These are phyloP conservation scores for Urophycis tenuis DNA, from an alignment of 2,797 vertebrate genomes.

Conservation along the genomic window DNA sequence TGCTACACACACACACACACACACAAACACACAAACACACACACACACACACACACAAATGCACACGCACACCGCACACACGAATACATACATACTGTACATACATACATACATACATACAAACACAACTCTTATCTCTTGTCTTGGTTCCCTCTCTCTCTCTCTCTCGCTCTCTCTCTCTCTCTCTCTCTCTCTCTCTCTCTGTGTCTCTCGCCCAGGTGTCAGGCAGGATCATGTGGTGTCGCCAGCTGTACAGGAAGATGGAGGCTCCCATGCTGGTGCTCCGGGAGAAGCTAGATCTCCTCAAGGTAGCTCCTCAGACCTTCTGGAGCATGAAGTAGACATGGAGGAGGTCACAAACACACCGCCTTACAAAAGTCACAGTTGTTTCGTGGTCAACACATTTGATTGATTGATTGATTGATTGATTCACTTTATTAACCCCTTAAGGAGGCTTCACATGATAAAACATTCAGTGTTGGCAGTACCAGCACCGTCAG, in stretches of 20 bases:
- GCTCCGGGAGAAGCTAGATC: slow-evolving; percentile 69
- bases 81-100: too few species aligned
- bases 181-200: slow-evolving; percentile 16
- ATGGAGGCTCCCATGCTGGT: slow-evolving; percentile 75
- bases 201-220: slow-evolving; percentile 57
- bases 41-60: too few species aligned
- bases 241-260: slow-evolving; percentile 75
- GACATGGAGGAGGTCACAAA: neutral
- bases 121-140: too few species aligned
- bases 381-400: neutral
- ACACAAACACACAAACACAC: too few species aligned
- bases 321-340: neutral
- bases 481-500: too few species aligned
- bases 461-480: too few species aligned
- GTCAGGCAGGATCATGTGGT: slow-evolving; percentile 77
- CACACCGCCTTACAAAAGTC: neutral
- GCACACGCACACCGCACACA: too few species aligned
- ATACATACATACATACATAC: too few species aligned
- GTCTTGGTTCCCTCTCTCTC: slow-evolving; percentile 6
- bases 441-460: too few species aligned
- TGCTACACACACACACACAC: too few species aligned
- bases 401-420: neutral
- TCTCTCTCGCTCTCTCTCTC: neutral
- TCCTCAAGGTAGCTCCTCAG: slow-evolving; percentile 65
- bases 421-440: too few species aligned